phyloP scores from a whole-genome alignment of 2,888 invertebrate genomes.

The Rhyacophila evoluta region DNA sequence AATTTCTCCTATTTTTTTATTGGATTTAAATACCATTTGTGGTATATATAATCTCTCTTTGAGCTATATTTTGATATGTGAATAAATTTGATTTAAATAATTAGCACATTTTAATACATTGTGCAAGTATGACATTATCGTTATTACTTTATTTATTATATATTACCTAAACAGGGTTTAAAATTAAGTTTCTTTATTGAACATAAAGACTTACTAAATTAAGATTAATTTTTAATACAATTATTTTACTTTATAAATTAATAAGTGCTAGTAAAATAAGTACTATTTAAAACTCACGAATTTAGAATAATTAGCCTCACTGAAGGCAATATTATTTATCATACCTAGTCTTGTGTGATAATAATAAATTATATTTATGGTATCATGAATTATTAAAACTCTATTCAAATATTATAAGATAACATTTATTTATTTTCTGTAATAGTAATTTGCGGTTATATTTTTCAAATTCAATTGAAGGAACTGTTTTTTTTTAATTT shows the following conservation, averaged over 20 bases:
- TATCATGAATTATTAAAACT: too few species aligned
- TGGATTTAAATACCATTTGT: not conserved
- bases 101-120: not conserved
- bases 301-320: not conserved
- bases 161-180: not conserved
- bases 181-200: not conserved
- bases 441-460: too few species aligned
- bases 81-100: not conserved
- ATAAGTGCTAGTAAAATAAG: not conserved
- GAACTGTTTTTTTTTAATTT: too few species aligned
- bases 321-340: not conserved
- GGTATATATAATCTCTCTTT: not conserved
- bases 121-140: not conserved
- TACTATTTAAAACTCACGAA: not conserved
- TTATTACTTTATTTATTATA: not conserved
- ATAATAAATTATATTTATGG: not conserved
- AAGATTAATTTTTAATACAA: not conserved
- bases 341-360: not conserved
- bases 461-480: not conserved
- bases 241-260: not conserved
- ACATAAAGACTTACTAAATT: not conserved
- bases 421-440: too few species aligned
- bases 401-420: too few species aligned
- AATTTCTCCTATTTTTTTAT: not conserved
- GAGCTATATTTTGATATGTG: conserved; percentile 1